phyloP scores from a whole-genome alignment of 2,797 vertebrate species.

The Nothura maculosa region DNA sequence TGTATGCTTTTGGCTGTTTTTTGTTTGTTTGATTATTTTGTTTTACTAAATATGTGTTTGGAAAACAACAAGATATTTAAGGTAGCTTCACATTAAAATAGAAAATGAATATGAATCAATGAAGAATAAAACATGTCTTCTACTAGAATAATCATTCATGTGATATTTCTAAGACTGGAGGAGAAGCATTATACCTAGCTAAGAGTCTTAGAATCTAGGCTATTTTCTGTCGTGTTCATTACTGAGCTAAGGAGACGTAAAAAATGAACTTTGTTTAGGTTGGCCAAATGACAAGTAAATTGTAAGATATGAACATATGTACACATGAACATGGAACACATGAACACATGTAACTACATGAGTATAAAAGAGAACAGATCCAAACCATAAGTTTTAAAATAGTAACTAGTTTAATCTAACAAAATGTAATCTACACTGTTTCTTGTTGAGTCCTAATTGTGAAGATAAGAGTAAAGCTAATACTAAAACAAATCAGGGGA shows the following conservation, averaged over 20 bases:
- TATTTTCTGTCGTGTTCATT: background rate
- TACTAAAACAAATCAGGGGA: background rate
- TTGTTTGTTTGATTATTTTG: background rate
- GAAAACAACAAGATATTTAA: background rate
- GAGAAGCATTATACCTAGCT: background rate
- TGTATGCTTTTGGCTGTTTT: background rate
- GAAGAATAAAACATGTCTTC: background rate
- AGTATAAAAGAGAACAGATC: background rate
- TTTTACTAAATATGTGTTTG: background rate
- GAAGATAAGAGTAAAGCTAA: background rate
- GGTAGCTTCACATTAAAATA: background rate
- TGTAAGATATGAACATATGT: background rate
- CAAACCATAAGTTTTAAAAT: background rate
- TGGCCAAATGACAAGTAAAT: background rate
- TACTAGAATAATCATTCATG: background rate
- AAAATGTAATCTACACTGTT: background rate
- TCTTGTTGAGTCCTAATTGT: background rate
- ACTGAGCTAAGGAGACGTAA: background rate
- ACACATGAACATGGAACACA: background rate
- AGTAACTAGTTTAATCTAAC: background rate
- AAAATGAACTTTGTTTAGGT: slow-evolving; percentile 2
- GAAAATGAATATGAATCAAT: background rate
- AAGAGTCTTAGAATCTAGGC: background rate
- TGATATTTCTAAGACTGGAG: background rate
- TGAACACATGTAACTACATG: background rate